A percentile compares a stretch with the other conserved stretches of the same genome.
Evolutionary conservation across 2,797 vertebrate genomes (phyloP).

Genomic region (Sciaenops ocellatus): DNA sequence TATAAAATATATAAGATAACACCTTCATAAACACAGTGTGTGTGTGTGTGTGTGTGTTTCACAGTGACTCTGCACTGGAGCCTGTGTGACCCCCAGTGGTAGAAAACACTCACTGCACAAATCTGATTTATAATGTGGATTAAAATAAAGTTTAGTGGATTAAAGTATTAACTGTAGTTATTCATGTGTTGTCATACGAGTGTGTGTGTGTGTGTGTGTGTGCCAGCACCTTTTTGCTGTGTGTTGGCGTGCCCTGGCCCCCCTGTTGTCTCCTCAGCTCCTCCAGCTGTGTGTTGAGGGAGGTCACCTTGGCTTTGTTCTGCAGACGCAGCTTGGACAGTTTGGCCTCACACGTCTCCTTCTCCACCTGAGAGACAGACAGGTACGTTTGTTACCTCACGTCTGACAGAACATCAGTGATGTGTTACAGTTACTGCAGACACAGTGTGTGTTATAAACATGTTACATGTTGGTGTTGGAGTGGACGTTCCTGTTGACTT

Average conservation of each 20-base stretch:
- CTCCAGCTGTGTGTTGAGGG: constrained; percentile 88
- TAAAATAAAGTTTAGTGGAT: neutral
- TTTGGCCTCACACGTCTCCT: constrained; percentile 87
- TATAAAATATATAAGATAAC: neutral
- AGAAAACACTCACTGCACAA: neutral
- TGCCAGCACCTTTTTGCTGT: constrained; percentile 82
- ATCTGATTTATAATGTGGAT: neutral
- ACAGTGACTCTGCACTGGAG: neutral
- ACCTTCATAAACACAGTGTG: neutral
- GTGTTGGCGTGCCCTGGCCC: constrained; percentile 77
- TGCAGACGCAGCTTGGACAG: constrained; percentile 92
- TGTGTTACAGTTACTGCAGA: neutral
- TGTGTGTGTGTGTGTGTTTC: too few species aligned
- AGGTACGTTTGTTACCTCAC: neutral
- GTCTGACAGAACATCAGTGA: too few species aligned
- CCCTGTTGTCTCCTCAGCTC: constrained; percentile 88
- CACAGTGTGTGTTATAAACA: too few species aligned
- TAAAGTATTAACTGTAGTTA: too few species aligned
- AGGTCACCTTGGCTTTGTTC: constrained; percentile 93
- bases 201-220: neutral
- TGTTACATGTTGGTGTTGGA: neutral
- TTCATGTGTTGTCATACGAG: neutral
- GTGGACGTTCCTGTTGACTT: neutral
- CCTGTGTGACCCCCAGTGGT: neutral
- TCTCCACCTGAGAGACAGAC: constrained; percentile 85